A percentile compares a stretch with the other conserved stretches of the same genome.
Conservation (phyloP, 2,888 invertebrate species). For the Aplocera efformata region DNA sequence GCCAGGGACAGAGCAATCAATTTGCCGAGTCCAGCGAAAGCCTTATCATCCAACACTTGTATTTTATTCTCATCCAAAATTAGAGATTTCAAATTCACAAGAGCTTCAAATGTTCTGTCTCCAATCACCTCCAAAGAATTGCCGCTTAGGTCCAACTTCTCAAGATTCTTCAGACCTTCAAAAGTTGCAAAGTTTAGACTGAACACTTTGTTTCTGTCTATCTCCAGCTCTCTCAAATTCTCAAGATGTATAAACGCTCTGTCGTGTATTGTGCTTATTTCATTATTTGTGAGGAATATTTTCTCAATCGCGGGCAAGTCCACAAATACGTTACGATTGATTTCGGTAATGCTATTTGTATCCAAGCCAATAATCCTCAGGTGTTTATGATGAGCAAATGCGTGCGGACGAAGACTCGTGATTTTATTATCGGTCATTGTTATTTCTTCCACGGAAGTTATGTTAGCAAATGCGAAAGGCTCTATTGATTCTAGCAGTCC, state of each 20-base stretch:
- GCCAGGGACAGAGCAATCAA: slow-evolving; percentile 55
- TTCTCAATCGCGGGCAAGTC: slow-evolving; percentile 85
- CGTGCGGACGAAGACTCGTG: slow-evolving; percentile 79
- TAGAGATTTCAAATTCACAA: slow-evolving; percentile 48
- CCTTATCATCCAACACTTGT: slow-evolving; percentile 69
- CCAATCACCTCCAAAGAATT: slow-evolving; percentile 88
- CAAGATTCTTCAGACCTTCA: slow-evolving; percentile 84
- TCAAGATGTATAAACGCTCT: slow-evolving; percentile 87
- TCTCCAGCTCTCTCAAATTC: slow-evolving; percentile 87
- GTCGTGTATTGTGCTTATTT: slow-evolving; percentile 90
- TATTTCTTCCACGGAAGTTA: slow-evolving; percentile 83
- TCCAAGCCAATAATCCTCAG: slow-evolving; percentile 84
- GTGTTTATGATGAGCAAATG: slow-evolving; percentile 85
- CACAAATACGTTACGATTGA: slow-evolving; percentile 86
- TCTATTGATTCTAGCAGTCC: slow-evolving; percentile 84
- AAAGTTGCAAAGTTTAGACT: slow-evolving; percentile 88
- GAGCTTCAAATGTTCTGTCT: slow-evolving; percentile 84
- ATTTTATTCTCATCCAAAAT: slow-evolving; percentile 68
- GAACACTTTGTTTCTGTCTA: slow-evolving; percentile 86
- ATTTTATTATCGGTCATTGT: slow-evolving; percentile 85
- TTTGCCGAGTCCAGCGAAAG: slow-evolving; percentile 57
- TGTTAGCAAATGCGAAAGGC: slow-evolving; percentile 86
- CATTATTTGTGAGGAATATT: slow-evolving; percentile 90
- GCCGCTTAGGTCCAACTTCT: slow-evolving; percentile 84
- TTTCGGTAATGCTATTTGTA: slow-evolving; percentile 85